Evolutionary conservation across 2,797 vertebrate genomes (phyloP), one percentile per base, ranked within the genome.

Genomic region (Argentina silus): DNA sequence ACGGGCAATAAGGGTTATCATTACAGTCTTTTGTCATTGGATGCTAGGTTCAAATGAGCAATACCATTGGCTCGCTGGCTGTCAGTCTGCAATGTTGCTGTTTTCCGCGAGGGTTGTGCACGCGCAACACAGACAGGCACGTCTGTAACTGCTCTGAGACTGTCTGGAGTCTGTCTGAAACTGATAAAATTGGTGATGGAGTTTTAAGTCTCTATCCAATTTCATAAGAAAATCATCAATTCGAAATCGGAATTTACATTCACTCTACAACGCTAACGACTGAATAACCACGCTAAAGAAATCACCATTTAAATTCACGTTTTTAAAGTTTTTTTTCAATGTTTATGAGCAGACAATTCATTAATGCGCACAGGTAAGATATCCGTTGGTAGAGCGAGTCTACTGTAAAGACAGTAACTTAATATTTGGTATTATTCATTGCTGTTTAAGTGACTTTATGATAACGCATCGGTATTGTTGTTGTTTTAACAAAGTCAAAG

Each of bases 161-260:
- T 92, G 94, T 94, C 94, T 94, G 94, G 93, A 93, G 91, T 93
- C 89, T 93, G 93, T 94, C 93, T 94, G 93, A 92, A 93, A 92
- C 92, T 92, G 92, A 93, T 92, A 86, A 89, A 92, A 90, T 89
- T 90, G 89, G 83, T 88, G 91, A 93, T 90, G 91, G 92, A 93
- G 83, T 92, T 92, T 89, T 85, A 63, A 85, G 64, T 82, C 77
- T 84, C 75, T 81, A 78, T 83, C 76, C 79, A 76, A 72, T 75
- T 84, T 81, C 78, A 74, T 80, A 60, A 77, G 65, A 88, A 36
- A 87, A 82, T 72, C 80, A 73, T 48, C 67, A 23, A 81, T 43
- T 74, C 84, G 81, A 82, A 83, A 83, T 68, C 80, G 88, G 80
- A 82, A 80, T 85, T 83, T 86, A 66, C 44, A 50, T 45, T 69